Conservation (phyloP, 2,797 vertebrate genomes). For the Syndactyla subalaris region DNA sequence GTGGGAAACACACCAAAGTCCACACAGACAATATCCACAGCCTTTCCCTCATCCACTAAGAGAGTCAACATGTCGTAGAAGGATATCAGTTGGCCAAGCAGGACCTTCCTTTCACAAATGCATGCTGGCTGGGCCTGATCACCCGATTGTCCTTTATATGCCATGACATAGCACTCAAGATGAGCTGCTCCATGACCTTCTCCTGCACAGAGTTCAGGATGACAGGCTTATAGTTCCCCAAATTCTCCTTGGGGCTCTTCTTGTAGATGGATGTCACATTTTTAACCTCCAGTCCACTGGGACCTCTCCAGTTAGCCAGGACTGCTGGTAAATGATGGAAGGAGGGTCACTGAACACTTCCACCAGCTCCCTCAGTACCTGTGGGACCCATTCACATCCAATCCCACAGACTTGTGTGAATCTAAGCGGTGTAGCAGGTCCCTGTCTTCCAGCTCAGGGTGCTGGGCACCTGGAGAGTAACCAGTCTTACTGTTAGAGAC, state of each 20-base stretch:
- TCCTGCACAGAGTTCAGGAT: background rate
- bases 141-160: background rate
- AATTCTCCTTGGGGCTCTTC: background rate
- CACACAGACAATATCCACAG: background rate
- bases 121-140: background rate
- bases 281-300: background rate
- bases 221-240: background rate
- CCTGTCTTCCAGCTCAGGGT: background rate
- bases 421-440: background rate
- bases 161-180: background rate
- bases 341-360: background rate
- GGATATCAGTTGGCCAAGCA: background rate
- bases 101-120: background rate
- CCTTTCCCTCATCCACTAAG: background rate
- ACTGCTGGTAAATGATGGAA: background rate
- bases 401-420: background rate
- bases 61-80: background rate
- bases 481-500: background rate
- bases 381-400: background rate
- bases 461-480: background rate
- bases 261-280: background rate
- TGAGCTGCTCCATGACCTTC: background rate
- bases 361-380: background rate
- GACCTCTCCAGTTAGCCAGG: background rate
- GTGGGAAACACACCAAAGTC: background rate